Conservation (phyloP, 1,140 invertebrate species). For the Drosophila kohkoa region DNA sequence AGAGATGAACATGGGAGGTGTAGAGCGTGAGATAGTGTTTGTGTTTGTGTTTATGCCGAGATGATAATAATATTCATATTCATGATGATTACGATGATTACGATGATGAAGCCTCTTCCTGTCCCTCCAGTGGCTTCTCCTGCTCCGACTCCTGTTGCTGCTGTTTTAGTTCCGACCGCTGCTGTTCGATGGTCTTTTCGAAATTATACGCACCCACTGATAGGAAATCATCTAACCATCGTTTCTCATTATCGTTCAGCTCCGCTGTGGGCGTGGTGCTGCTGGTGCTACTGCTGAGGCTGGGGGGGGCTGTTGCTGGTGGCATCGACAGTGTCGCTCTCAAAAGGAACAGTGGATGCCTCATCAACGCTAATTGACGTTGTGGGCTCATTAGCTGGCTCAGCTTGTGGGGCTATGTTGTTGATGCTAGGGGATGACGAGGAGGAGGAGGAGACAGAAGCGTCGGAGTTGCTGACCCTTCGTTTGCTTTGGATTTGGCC, state of each 20-base stretch:
- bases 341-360: conserved; percentile 32
- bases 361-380: conserved; percentile 77
- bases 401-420: conserved; percentile 28
- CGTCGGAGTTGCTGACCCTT: conserved; percentile 42
- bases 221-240: conserved; percentile 81
- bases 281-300: too few species aligned
- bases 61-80: conserved; percentile 63
- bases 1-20: conserved; percentile 12
- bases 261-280: conserved; percentile 53
- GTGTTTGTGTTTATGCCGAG: conserved; percentile 21
- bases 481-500: conserved; percentile 41
- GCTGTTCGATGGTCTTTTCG: conserved; percentile 66
- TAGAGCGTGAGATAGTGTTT: conserved; percentile 17
- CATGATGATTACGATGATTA: conserved; percentile 59
- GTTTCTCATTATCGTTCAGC: conserved; percentile 81
- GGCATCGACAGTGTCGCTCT: conserved; percentile 32
- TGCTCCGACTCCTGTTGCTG: conserved; percentile 35
- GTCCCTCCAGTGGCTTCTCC: conserved; percentile 11
- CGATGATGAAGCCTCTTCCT: conserved; percentile 59
- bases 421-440: conserved; percentile 3
- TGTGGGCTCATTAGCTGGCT: conserved; percentile 66
- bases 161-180: conserved; percentile 39
- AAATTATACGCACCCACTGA: conserved; percentile 82
- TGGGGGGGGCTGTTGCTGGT: background rate
- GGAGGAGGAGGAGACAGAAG: background rate